Percentiles rank a stretch among this genome's conserved stretches.
Evolutionary conservation across 2,113 vertebrate species (phyloP).

Genomic region (Centrocercus urophasianus): DNA sequence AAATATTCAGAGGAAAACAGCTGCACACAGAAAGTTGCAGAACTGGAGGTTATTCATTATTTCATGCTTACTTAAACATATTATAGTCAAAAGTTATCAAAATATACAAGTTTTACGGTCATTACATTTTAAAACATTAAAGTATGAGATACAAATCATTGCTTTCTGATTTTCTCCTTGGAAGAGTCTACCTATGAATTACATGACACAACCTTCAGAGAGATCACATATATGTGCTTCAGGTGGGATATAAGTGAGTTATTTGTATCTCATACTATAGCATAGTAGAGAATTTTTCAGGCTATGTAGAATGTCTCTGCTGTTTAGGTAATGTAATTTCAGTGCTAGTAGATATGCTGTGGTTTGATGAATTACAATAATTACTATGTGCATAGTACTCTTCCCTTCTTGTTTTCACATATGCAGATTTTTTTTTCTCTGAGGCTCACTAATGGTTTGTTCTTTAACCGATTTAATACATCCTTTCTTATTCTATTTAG

Average conservation of each 20-base stretch:
- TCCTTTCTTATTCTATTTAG: slow-evolving; percentile 37
- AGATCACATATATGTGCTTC: not conserved
- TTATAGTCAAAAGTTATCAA: not conserved
- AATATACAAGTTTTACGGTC: not conserved
- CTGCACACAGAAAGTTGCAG: not conserved
- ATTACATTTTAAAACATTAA: not conserved
- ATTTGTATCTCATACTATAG: not conserved
- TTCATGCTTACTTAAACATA: not conserved
- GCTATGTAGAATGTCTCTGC: not conserved
- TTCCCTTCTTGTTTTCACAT: slow-evolving; percentile 44
- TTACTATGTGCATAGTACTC: slow-evolving; percentile 43
- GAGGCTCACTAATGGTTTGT: slow-evolving; percentile 38
- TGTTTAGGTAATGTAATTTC: not conserved
- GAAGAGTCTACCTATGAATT: not conserved
- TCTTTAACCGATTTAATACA: slow-evolving; percentile 63
- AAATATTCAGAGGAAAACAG: not conserved
- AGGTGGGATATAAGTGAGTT: not conserved
- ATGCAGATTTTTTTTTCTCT: slow-evolving; percentile 33
- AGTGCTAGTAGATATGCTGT: not conserved
- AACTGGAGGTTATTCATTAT: not conserved
- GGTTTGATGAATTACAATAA: slow-evolving; percentile 66
- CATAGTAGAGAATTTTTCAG: not conserved
- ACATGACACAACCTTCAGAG: not conserved
- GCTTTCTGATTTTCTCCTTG: not conserved
- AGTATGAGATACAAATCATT: not conserved